Conservation (phyloP, 2,113 vertebrate genomes). For the Gopherus flavomarginatus region DNA sequence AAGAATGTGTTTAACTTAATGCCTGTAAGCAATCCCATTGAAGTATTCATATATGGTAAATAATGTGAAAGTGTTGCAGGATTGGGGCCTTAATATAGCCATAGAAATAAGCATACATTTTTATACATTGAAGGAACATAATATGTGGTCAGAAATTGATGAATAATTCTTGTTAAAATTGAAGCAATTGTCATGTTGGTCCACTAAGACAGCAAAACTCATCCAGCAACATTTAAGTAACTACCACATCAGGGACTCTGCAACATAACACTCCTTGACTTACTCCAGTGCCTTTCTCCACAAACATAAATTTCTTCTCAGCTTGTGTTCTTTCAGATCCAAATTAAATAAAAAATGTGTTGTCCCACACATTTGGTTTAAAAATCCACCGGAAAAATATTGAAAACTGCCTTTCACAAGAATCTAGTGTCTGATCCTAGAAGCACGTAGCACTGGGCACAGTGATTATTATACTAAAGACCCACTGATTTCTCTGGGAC, state of each 20-base stretch:
- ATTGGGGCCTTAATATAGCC: background rate
- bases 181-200: background rate
- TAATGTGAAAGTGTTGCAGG: background rate
- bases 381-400: background rate
- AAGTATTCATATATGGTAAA: background rate
- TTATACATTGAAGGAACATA: background rate
- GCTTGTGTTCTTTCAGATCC: background rate
- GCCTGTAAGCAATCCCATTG: background rate
- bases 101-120: constrained; percentile 1
- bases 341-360: background rate
- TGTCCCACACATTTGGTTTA: background rate
- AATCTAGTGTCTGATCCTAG: background rate
- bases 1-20: background rate
- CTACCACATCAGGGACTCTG: background rate
- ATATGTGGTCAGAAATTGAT: background rate
- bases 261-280: background rate
- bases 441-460: background rate
- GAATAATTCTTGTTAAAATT: background rate
- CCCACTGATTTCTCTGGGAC: background rate
- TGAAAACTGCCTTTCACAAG: background rate
- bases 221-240: constrained; percentile 11
- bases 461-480: background rate
- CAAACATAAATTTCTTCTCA: background rate
- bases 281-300: background rate
- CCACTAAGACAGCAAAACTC: constrained; percentile 1